Conservation (phyloP, 2,888 invertebrate genomes). For the Drosophila vallismaia region DNA sequence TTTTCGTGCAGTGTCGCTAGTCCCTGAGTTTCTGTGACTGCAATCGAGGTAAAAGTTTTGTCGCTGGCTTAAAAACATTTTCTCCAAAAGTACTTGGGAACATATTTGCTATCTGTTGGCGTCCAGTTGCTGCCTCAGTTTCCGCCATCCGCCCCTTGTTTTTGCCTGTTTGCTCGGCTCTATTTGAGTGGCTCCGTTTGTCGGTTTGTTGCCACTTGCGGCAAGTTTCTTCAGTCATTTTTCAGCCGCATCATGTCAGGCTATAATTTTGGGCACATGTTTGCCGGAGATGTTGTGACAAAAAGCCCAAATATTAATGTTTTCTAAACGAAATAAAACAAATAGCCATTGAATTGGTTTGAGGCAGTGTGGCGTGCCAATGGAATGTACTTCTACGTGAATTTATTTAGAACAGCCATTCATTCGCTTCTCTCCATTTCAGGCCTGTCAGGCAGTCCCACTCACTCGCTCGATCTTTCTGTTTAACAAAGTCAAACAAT, state of each 20-base stretch:
- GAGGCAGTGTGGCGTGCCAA: conserved; percentile 75
- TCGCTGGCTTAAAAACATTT: conserved; percentile 75
- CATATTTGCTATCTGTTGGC: conserved; percentile 79
- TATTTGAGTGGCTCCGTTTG: conserved; percentile 43
- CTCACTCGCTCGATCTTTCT: conserved; percentile 42
- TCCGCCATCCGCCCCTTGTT: background rate
- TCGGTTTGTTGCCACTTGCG: conserved; percentile 58
- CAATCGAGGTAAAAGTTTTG: conserved; percentile 67
- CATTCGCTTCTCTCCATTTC: too few relatives aligned
- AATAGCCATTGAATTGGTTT: conserved; percentile 40
- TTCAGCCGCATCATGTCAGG: conserved; percentile 65
- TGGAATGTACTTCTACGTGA: conserved; percentile 71
- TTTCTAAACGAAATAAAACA: background rate
- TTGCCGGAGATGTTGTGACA: background rate
- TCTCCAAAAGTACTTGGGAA: conserved; percentile 73
- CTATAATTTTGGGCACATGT: conserved; percentile 57
- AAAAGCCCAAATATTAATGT: background rate
- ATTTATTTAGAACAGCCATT: conserved; percentile 69
- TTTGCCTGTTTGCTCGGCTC: conserved; percentile 28
- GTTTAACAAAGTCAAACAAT: conserved; percentile 80
- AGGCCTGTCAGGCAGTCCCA: background rate
- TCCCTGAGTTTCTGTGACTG: conserved; percentile 15
- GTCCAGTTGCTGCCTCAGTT: conserved; percentile 63
- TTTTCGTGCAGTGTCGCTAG: conserved; percentile 17
- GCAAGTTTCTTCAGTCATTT: conserved; percentile 60